Evolutionary conservation across 2,888 invertebrate genomes (phyloP).

Genomic region (Frankliniella fusca): DNA sequence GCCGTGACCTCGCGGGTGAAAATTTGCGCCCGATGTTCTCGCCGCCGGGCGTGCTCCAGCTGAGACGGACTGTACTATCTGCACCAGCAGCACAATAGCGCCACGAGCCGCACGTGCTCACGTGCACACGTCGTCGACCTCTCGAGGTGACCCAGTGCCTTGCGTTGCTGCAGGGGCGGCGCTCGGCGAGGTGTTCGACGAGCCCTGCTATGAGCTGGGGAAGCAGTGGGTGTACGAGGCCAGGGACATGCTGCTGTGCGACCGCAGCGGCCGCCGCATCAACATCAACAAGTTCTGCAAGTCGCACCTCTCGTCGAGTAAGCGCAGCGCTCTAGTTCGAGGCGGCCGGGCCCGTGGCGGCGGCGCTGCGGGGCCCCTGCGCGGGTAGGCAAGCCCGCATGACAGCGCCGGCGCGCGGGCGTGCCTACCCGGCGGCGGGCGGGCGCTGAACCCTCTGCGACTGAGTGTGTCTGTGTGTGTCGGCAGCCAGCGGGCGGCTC

Average conservation of each 20-base stretch:
- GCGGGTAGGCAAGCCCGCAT: not conserved
- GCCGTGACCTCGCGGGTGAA: too few species aligned
- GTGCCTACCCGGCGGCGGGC: not conserved
- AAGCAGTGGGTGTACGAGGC: slow-evolving; percentile 25
- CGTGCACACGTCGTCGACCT: too few species aligned
- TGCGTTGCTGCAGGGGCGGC: not conserved
- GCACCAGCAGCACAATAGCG: too few species aligned
- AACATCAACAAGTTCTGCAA: slow-evolving; percentile 26
- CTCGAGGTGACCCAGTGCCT: too few species aligned
- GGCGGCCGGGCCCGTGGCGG: not conserved
- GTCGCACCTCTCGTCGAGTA: not conserved
- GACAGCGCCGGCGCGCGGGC: not conserved
- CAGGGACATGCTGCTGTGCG: slow-evolving; percentile 18
- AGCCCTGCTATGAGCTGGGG: slow-evolving; percentile 7
- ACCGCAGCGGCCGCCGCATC: slow-evolving; percentile 15
- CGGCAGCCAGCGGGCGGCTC: not conserved
- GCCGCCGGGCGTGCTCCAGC: too few species aligned
- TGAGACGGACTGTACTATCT: too few species aligned
- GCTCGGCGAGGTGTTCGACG: not conserved
- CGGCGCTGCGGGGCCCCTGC: not conserved
- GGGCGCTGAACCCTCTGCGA: not conserved
- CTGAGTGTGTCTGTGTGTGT: not conserved
- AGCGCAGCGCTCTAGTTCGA: not conserved
- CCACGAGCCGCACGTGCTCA: too few species aligned
- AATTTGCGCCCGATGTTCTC: too few species aligned